phyloP scores from a whole-genome alignment of 2,113 vertebrate genomes.

The Thomomys bottae region DNA sequence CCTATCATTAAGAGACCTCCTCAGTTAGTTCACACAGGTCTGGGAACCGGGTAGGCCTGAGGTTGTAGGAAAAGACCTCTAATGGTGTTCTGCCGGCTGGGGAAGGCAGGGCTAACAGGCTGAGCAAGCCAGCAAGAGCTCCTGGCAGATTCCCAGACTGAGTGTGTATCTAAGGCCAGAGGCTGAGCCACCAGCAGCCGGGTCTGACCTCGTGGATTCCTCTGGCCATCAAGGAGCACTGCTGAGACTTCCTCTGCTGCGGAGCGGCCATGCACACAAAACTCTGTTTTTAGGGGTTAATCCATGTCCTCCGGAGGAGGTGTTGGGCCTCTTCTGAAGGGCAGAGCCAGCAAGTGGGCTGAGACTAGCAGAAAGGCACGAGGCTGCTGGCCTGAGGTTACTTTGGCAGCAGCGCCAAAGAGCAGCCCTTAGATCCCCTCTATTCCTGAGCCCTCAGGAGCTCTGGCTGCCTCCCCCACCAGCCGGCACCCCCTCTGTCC shows the following conservation, averaged over 20 bases:
- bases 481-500: background rate
- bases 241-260: conserved; percentile 34
- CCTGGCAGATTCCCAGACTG: conserved; percentile 1
- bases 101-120: background rate
- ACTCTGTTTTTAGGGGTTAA: conserved; percentile 73
- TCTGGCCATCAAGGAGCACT: conserved; percentile 39
- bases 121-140: background rate
- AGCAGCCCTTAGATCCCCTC: background rate
- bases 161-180: background rate
- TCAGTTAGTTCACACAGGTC: background rate
- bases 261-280: conserved; percentile 70
- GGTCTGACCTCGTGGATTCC: conserved; percentile 25
- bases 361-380: conserved; percentile 20
- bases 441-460: conserved; percentile 40
- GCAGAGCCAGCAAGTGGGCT: conserved; percentile 24
- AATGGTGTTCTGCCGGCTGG: background rate
- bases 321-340: conserved; percentile 42
- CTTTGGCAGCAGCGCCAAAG: conserved; percentile 65
- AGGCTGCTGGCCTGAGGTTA: conserved; percentile 6
- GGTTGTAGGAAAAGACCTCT: background rate
- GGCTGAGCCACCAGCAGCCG: conserved; percentile 27
- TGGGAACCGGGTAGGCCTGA: background rate
- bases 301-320: conserved; percentile 34
- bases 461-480: conserved; percentile 49
- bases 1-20: background rate